Conservation (phyloP, 2,113 vertebrate genomes). For the Chaetops frenatus region DNA sequence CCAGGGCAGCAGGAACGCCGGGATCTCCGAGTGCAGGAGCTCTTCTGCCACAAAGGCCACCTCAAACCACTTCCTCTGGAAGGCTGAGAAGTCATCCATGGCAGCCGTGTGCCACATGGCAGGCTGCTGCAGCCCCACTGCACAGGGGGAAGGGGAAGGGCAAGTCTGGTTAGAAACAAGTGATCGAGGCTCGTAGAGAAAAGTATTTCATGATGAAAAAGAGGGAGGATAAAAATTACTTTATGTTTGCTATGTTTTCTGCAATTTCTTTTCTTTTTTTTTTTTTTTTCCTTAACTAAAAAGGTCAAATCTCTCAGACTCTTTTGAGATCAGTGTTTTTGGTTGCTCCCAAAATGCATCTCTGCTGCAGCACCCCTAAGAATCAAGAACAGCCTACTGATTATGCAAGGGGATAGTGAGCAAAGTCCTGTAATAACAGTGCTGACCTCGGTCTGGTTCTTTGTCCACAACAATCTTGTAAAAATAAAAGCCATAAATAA, state of each 20-base stretch:
- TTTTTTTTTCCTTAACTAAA: not conserved
- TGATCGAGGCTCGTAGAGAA: not conserved
- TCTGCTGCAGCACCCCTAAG: not conserved
- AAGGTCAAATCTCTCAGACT: not conserved
- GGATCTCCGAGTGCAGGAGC: constrained; percentile 86
- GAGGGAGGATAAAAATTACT: not conserved
- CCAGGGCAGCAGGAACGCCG: constrained; percentile 91
- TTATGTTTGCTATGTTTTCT: not conserved
- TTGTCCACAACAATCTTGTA: constrained; percentile 89
- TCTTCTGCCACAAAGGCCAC: constrained; percentile 94
- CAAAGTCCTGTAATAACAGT: not conserved
- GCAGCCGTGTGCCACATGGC: constrained; percentile 80
- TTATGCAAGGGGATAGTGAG: not conserved
- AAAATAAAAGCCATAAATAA: constrained; percentile 97
- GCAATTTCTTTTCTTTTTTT: not conserved
- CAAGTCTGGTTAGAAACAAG: not conserved
- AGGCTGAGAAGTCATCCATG: constrained; percentile 88
- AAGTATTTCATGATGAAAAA: not conserved
- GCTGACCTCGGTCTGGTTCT: constrained; percentile 83
- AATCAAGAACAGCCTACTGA: not conserved
- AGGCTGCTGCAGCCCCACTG: constrained; percentile 71
- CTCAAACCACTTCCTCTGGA: constrained; percentile 98
- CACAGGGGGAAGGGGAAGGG: not conserved
- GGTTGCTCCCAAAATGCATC: not conserved
- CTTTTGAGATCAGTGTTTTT: not conserved